Base-by-base conservation (phyloP, 2,113 vertebrate species). In the Pituophis catenifer region DNA sequence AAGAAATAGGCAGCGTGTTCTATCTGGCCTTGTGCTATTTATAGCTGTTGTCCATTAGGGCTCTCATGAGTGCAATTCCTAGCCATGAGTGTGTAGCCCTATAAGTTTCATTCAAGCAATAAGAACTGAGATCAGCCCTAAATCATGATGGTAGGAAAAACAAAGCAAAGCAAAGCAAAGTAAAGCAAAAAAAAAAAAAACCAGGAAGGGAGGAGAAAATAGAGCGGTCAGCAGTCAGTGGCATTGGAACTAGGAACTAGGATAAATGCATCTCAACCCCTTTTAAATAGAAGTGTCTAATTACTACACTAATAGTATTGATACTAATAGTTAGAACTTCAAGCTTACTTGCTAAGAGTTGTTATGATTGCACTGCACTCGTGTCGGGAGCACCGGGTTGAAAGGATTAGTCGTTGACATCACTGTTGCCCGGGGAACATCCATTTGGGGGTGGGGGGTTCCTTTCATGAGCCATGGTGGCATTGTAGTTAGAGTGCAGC, bases 1-100 rank as follows among this genome's bases (percentile, higher is more conserved):
- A 26, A 54, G 13, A 38, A 29, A 94, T 93, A 96, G 93, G 94
- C 94, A 96, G 17, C 65, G 24, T 1, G 4, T 93, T 90, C 92
- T 95, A 91, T 96, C 94, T 94, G 96, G 86, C 58, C 96, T 50
- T 93, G 53, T 95, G 81, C 95, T 97, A 65, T 96, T 97, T 97
- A 97, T 96, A 97, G 96, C 97, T 97, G 95, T 95, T 97, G 96
- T 97, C 95, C 95, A 93, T 97, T 96, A 95, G 70, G 95, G 92
- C 95, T 94, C 97, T 96, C 97, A 93, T 89, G 97, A 96, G 96
- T 93, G 94, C 94, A 92, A 92, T 98, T 97, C 94, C 62, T 88
- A 21, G 89, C 93, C 95, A 65, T 94, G 96, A 91, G 89, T 92
- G 53, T 94, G 75, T 33, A 94, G 93, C 94, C 95, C 94, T 86